phyloP scores from a whole-genome alignment of 2,888 invertebrate species.

The Bibio marci region DNA sequence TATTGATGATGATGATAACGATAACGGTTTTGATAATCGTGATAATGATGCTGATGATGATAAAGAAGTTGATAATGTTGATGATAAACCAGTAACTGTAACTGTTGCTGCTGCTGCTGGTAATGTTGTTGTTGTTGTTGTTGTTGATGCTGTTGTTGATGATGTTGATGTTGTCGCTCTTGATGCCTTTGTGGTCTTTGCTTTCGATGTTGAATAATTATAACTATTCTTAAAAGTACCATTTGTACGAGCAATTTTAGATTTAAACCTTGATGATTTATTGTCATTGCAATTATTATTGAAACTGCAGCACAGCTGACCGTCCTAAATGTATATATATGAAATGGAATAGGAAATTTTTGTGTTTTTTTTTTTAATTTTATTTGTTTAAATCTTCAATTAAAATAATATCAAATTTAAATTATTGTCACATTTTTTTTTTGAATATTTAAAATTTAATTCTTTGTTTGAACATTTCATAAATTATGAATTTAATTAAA shows the following conservation, averaged over 20 bases:
- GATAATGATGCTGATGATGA: no score
- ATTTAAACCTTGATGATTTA: not conserved
- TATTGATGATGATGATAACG: no score
- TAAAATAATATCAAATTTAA: not conserved
- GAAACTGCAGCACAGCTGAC: conserved; percentile 14
- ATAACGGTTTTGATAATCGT: no score
- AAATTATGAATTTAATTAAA: no score
- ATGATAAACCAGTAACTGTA: no score
- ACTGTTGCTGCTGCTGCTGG: no score
- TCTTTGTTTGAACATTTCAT: no score
- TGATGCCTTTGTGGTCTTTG: conserved; percentile 4
- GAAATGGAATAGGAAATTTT: not conserved
- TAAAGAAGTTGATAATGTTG: no score
- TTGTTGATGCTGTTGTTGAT: not conserved
- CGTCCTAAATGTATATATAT: conserved; percentile 10
- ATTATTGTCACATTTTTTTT: no score
- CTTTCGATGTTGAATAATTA: conserved; percentile 6
- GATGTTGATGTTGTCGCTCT: not conserved
- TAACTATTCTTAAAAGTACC: conserved; percentile 1
- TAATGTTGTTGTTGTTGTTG: conserved; percentile 32
- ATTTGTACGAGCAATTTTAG: conserved; percentile 3
- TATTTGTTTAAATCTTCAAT: not conserved
- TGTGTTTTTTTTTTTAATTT: not conserved
- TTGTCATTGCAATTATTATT: conserved; percentile 13
- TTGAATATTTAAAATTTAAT: no score